Conservation (phyloP, 2,113 vertebrate genomes). For the Ascaphus truei region DNA sequence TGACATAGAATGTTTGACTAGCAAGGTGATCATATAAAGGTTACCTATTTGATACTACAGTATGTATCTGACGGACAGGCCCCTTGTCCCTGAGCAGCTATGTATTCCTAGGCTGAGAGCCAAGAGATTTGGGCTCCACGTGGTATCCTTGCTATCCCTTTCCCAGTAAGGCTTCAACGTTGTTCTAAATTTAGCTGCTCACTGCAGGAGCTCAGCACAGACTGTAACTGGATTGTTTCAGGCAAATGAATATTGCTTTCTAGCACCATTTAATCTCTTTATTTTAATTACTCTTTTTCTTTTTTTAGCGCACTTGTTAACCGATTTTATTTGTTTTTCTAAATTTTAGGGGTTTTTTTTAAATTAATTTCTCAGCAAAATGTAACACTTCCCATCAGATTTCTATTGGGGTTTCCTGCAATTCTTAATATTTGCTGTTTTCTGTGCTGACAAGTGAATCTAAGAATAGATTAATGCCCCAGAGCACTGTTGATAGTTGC, state of each 20-base stretch:
- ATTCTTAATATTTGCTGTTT: no score
- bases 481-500: no score
- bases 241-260: not conserved
- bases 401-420: not conserved
- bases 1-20: no score
- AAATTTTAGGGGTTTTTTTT: no score
- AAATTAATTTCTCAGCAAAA: not conserved
- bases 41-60: no score
- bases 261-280: not conserved
- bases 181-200: constrained; percentile 22
- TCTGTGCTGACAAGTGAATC: no score
- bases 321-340: no score
- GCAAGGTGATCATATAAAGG: no score
- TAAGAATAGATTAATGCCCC: no score
- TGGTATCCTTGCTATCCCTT: constrained; percentile 28
- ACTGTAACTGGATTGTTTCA: constrained; percentile 29
- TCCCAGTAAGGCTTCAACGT: constrained; percentile 17
- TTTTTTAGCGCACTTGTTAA: not conserved
- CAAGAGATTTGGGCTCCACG: constrained; percentile 15
- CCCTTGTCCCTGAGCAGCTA: not conserved
- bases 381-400: not conserved
- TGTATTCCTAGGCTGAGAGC: constrained; percentile 21
- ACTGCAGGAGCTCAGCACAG: constrained; percentile 7
- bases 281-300: not conserved
- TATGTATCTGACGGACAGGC: not conserved